phyloP scores from a whole-genome alignment of 30 jellyfish, hydroid and myxozoan genomes.

The Catostylus mosaicus region DNA sequence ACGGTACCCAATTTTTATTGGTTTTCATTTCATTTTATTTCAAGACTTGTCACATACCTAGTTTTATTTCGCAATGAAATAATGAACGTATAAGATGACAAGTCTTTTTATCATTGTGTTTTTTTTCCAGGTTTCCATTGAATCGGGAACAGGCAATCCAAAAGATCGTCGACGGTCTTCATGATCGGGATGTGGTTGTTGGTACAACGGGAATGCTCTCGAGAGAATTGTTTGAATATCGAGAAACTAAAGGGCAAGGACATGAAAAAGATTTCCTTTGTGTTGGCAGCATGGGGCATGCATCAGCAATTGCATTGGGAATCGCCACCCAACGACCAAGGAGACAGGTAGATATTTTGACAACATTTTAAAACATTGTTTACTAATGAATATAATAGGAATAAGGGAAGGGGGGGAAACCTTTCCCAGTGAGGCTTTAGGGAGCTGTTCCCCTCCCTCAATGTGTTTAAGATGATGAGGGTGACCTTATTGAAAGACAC shows the following conservation, averaged over 20 bases:
- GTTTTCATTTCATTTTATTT: not conserved
- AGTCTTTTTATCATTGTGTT: too few species aligned
- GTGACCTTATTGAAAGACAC: too few species aligned
- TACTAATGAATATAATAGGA: too few species aligned
- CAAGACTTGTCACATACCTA: not conserved
- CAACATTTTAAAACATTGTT: too few species aligned
- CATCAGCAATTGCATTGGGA: slow-evolving; percentile 98
- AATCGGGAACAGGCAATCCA: slow-evolving; percentile 93
- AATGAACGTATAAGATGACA: too few species aligned
- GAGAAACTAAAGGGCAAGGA: slow-evolving; percentile 90
- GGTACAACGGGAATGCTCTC: slow-evolving; percentile 99
- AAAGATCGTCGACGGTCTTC: slow-evolving; percentile 70
- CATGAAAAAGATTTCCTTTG: slow-evolving; percentile 97
- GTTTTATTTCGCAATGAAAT: too few species aligned
- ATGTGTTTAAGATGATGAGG: too few species aligned
- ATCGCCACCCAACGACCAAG: slow-evolving; percentile 87
- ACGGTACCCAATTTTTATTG: not conserved
- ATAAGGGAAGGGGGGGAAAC: too few species aligned
- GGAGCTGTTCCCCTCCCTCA: too few species aligned
- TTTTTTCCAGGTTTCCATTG: slow-evolving; percentile 75
- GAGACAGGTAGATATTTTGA: slow-evolving; percentile 85
- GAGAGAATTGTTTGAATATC: slow-evolving; percentile 92
- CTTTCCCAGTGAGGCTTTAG: too few species aligned
- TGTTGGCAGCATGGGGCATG: slow-evolving; percentile 99
- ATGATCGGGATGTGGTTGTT: slow-evolving; percentile 97